Evolutionary conservation across 2,888 invertebrate species (phyloP), one percentile per base, ranked within the genome.

Genomic region (Andrena chrysosceles): DNA sequence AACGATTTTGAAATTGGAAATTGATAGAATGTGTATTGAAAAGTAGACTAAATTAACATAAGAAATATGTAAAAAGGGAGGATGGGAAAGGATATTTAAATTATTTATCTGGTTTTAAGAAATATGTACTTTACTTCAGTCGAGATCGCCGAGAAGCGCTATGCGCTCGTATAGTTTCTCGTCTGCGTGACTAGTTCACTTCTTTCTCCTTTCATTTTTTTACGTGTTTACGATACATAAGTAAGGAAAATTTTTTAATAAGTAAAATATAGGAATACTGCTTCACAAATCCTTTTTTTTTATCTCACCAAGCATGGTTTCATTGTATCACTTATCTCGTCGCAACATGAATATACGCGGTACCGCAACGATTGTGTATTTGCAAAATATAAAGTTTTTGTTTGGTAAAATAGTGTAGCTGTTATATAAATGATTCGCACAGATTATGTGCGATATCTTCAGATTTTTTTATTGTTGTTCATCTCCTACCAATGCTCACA

Each of bases 401-500:
- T 82, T 82, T 54, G 29, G 16, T 82, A 83, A 83, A 63, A 16
- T 71, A 71, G 78, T 59, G 68, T 82, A 82, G 72, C 42, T 69
- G 29, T 74, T 84, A 74, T 71, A 84, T 68, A 33, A 67, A 68
- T 31, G 29, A 74, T 75, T 69, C 63, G 67, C 56, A 63, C 79
- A 54, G 63, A 77, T 77, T 56, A 78, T 23, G 66, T 49, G 64
- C 77, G 79, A 74, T 69, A 42, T 79, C 62, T 69, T 70, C 56
- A 69, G 69, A 82, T 85, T 80, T 86, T 74, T 33, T 67, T 67
- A 76, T 71, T 49, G 70, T 83, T 76, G 56, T 69, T 63, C 75
- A 77, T 78, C 75, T 79, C 77, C 66, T 80, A 77, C 82, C 73
- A 60, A 83, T 86, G 84, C 81, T 85, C 86, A 78, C 68, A 66